Evolutionary conservation across 2,888 invertebrate species (phyloP).

Genomic region (Rotaria sp.): DNA sequence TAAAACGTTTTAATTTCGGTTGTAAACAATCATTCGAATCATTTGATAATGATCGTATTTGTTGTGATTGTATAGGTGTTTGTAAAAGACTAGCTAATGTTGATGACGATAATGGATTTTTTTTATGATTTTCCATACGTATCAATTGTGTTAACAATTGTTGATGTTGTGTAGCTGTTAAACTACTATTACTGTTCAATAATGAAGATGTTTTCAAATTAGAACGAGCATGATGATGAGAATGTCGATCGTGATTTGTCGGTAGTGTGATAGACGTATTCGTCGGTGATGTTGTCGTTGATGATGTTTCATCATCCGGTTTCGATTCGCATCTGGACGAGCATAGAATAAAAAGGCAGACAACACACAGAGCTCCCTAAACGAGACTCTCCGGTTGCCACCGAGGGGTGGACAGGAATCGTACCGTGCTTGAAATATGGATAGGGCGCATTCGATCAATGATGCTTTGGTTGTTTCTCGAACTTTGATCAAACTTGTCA

Average conservation of each 20-base stretch:
- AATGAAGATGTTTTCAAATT: background rate
- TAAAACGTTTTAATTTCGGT: background rate
- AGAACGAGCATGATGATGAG: background rate
- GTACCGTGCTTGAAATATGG: conserved; percentile 16
- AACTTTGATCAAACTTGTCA: conserved; percentile 1
- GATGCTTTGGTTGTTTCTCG: conserved; percentile 3
- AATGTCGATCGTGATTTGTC: conserved; percentile 3
- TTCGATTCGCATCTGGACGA: conserved; percentile 23
- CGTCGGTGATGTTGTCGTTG: background rate
- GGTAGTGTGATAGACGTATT: background rate
- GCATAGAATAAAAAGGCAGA: background rate
- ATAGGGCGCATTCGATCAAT: background rate
- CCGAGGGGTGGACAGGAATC: background rate
- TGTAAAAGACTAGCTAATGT: conserved; percentile 13
- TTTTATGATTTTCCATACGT: background rate
- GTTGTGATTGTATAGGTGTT: background rate
- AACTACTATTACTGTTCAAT: background rate
- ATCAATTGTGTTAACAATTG: background rate
- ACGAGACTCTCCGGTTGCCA: background rate
- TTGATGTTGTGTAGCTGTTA: background rate
- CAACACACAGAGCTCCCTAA: background rate
- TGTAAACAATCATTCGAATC: background rate
- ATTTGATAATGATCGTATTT: background rate
- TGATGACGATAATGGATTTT: background rate
- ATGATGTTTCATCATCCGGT: conserved; percentile 3